Evolutionary conservation across 2,888 invertebrate genomes (phyloP).

Genomic region (Eilema griseolum): DNA sequence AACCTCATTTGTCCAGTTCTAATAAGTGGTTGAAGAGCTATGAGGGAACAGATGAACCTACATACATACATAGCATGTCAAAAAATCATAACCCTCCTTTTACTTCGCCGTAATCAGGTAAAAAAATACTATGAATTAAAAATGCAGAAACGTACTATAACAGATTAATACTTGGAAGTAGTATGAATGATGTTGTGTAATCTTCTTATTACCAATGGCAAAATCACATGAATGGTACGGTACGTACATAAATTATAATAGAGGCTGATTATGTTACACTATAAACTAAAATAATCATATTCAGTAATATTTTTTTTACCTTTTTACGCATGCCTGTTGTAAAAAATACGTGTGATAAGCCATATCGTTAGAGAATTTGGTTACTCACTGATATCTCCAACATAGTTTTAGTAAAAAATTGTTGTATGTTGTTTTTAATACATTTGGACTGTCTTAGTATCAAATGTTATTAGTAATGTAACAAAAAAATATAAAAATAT

Average conservation of each 20-base stretch:
- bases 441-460: too few species aligned
- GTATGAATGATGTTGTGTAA: constrained; percentile 18
- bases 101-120: too few species aligned
- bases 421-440: too few species aligned
- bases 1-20: too few species aligned
- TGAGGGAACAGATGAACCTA: too few species aligned
- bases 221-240: constrained; percentile 43
- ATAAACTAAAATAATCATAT: constrained; percentile 24
- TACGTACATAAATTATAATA: constrained; percentile 35
- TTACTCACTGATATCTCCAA: too few species aligned
- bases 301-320: constrained; percentile 30
- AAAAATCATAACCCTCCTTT: too few species aligned
- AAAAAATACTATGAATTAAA: constrained; percentile 32
- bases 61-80: too few species aligned
- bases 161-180: background rate
- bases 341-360: background rate
- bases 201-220: constrained; percentile 28
- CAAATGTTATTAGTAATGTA: background rate
- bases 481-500: background rate
- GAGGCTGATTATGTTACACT: background rate
- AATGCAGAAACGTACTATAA: constrained; percentile 20
- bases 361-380: background rate
- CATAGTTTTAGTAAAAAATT: too few species aligned
- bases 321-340: constrained; percentile 18
- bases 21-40: too few species aligned